Evolutionary conservation across 2,797 vertebrate genomes (phyloP), one percentile per base, ranked within the genome.

Genomic region (Orientallactaga sibirica): DNA sequence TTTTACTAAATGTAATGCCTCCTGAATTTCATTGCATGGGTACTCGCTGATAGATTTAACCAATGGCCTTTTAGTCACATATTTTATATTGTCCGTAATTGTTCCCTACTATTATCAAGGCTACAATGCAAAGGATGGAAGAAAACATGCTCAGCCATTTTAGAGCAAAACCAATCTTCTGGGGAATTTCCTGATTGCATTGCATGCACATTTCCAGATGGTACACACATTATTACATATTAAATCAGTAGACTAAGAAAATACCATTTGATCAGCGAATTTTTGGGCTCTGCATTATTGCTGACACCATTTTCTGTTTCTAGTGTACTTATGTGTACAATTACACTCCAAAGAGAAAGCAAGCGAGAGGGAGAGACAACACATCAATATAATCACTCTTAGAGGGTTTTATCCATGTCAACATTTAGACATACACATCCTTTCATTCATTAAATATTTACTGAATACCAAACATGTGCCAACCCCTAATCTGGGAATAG

Each of bases 311-410:
- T 83, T 66, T 78, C 61, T 90, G 52, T 1, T 27, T 73, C 24
- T 77, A n/a, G 1, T 77, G 8, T 94, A 88, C 86, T 86, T 81
- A 86, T 78, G 80, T 66, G 22, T 71, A 87, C 9, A 88, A 82
- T 90, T 90, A 94, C 29, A 91, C 11, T 86, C 67, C 27, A 43
- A 89, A 19, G 74, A 95, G 74, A 88, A 95, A 75, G n/a, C 29
- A 92, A 94, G 24, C 15, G 80, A 92, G 33, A 48, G 12, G 48
- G 11, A 25, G n/a, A 3, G 24, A 62, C 11, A 37, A 37, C 76
- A 71, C 61, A n/a, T 58, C 29, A 82, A 27, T 80, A 74, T 84
- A 93, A 58, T 20, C 25, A 89, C 80, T 87, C 88, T 71, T 81
- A 22, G 4, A 86, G 74, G 9, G 3, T 19, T 75, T 12, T 70